A percentile compares a stretch with the other conserved stretches of the same genome.
Evolutionary conservation across 2,113 vertebrate species (phyloP).

Genomic region (Ammospiza caudacuta): DNA sequence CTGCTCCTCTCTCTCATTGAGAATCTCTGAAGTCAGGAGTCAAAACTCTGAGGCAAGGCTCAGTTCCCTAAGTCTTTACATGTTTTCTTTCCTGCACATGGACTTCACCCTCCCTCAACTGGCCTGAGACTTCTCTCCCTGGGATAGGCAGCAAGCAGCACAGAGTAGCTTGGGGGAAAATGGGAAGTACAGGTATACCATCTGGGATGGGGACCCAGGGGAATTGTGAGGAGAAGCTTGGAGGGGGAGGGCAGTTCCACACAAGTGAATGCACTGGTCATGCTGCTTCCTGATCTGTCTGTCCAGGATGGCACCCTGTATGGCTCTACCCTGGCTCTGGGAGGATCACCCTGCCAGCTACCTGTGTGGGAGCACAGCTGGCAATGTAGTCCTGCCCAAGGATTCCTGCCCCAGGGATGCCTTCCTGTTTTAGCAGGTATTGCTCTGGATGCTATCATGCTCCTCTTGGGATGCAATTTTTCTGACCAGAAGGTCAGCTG

Average conservation of each 20-base stretch:
- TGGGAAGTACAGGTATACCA: not conserved
- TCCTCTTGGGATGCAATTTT: not conserved
- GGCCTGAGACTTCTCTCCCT: not conserved
- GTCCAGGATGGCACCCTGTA: not conserved
- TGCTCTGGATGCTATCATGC: not conserved
- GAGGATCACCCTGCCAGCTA: not conserved
- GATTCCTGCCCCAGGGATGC: not conserved
- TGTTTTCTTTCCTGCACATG: not conserved
- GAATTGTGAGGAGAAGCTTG: not conserved
- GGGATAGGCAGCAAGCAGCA: not conserved
- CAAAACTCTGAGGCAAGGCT: not conserved
- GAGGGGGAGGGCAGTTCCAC: not conserved
- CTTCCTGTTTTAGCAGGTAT: not conserved
- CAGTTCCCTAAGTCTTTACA: not conserved
- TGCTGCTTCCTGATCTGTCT: not conserved
- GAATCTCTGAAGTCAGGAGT: not conserved
- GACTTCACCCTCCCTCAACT: accelerated
- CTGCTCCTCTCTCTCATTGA: not conserved
- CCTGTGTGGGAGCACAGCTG: not conserved
- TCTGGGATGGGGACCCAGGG: not conserved
- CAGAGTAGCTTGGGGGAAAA: not conserved
- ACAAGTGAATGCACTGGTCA: not conserved
- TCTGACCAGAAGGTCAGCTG: not conserved
- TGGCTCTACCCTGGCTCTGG: not conserved
- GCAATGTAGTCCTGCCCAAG: not conserved